These are phyloP conservation scores for Enteromius viviparus DNA, from an alignment of 2,797 vertebrate genomes.

Conservation along the genomic window DNA sequence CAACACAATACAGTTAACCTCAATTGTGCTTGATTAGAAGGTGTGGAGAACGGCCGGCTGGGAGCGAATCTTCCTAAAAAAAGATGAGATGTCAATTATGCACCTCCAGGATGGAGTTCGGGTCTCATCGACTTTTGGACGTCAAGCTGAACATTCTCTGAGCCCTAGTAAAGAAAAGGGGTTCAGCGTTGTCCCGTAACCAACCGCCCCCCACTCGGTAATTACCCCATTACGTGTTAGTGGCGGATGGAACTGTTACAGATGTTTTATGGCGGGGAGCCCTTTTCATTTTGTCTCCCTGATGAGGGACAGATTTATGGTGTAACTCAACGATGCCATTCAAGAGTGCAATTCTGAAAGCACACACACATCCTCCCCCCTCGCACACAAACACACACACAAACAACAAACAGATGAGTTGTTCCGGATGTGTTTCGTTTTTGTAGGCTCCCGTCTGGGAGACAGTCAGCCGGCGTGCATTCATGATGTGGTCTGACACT, in stretches of 20 bases:
- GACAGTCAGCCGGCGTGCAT: slow-evolving; percentile 47
- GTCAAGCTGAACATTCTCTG: slow-evolving; percentile 44
- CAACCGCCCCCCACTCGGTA: slow-evolving; percentile 71
- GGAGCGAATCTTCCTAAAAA: slow-evolving; percentile 56
- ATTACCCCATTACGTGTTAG: slow-evolving; percentile 82
- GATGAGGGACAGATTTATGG: slow-evolving; percentile 82
- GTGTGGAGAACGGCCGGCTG: slow-evolving; percentile 73
- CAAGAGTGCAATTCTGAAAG: slow-evolving; percentile 65
- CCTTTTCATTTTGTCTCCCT: slow-evolving; percentile 82
- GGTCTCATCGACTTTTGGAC: slow-evolving; percentile 54
- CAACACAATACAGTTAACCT: slow-evolving; percentile 77
- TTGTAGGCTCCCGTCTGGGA: slow-evolving; percentile 62
- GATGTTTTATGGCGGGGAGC: slow-evolving; percentile 82
- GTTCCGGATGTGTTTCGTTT: slow-evolving; percentile 56
- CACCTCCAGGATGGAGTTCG: slow-evolving; percentile 67
- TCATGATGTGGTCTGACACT: slow-evolving; percentile 42
- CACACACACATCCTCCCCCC: slow-evolving; percentile 57
- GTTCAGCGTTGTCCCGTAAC: slow-evolving; percentile 71
- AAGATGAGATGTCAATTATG: slow-evolving; percentile 78
- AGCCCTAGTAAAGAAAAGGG: slow-evolving; percentile 63
- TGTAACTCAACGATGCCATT: slow-evolving; percentile 72
- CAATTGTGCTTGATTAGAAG: slow-evolving; percentile 82
- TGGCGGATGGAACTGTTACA: slow-evolving; percentile 82
- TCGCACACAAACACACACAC: slow-evolving; percentile 54
- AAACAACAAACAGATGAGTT: slow-evolving; percentile 65